Evolutionary conservation across 2,888 invertebrate genomes (phyloP).

Genomic region (Molorchus minor): DNA sequence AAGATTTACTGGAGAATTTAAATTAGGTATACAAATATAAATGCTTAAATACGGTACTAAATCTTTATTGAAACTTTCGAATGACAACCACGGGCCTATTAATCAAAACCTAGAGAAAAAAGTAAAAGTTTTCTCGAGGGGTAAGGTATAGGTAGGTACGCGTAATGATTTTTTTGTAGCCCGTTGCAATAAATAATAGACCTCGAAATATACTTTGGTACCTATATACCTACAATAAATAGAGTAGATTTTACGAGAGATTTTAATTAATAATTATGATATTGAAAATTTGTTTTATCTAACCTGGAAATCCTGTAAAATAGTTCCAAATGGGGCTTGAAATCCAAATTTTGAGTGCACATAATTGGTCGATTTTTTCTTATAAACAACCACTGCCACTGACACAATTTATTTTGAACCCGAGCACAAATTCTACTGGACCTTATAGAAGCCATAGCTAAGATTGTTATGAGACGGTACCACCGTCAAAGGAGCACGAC

Average conservation of each 20-base stretch:
- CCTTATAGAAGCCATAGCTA: slow-evolving; percentile 85
- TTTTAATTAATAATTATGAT: no score
- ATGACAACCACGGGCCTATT: slow-evolving; percentile 24
- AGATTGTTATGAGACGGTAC: slow-evolving; percentile 72
- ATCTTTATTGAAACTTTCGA: no score
- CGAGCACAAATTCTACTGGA: slow-evolving; percentile 84
- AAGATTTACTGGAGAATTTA: no score
- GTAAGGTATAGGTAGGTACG: no score
- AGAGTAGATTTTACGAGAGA: no score
- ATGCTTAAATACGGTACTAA: no score
- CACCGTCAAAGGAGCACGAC: slow-evolving; percentile 32
- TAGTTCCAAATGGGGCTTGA: slow-evolving; percentile 59
- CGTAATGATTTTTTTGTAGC: no score
- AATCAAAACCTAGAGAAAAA: no score
- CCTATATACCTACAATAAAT: no score
- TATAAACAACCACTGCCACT: slow-evolving; percentile 72
- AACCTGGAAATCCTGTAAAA: slow-evolving; percentile 35
- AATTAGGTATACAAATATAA: no score
- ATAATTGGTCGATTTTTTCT: slow-evolving; percentile 56
- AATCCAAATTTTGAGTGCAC: slow-evolving; percentile 75
- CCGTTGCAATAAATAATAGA: no score
- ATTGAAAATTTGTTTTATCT: slow-evolving; percentile 18
- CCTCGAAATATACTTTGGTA: no score
- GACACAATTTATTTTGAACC: slow-evolving; percentile 83
- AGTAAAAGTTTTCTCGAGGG: slow-evolving; percentile 35